Evolutionary conservation across 2,113 vertebrate genomes (phyloP).

Genomic region (Desmodus rotundus): DNA sequence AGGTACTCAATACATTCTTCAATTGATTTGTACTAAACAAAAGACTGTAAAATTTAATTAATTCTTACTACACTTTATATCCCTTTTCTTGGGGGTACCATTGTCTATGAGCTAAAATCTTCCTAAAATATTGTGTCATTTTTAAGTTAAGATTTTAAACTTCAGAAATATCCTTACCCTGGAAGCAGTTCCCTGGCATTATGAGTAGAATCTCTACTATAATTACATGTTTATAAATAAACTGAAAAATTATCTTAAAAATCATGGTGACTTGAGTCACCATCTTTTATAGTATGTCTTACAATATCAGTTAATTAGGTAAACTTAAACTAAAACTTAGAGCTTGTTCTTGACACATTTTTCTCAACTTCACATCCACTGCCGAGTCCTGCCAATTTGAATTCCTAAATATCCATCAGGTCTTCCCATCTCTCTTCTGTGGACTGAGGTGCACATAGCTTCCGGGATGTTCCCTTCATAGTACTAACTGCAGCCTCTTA

Average conservation of each 20-base stretch:
- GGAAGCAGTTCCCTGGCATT: neutral
- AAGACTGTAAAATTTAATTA: neutral
- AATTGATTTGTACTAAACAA: neutral
- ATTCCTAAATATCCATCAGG: neutral
- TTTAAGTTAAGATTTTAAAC: neutral
- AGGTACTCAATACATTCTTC: neutral
- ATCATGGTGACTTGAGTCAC: neutral
- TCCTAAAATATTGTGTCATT: conserved; percentile 11
- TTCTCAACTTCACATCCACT: neutral
- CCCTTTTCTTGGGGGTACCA: neutral
- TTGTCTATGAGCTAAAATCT: neutral
- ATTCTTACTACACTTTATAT: neutral
- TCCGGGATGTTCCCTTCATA: neutral
- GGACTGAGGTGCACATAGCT: neutral
- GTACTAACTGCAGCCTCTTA: neutral
- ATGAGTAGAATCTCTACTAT: neutral
- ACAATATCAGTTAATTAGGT: neutral
- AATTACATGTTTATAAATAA: neutral
- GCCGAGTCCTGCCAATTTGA: neutral
- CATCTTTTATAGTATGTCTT: neutral
- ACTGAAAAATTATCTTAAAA: neutral
- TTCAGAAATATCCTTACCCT: neutral
- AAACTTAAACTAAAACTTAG: neutral
- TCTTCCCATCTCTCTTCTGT: neutral
- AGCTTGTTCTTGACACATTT: neutral